Percentiles rank a stretch among this genome's conserved stretches.
Conservation (phyloP, 2,888 invertebrate genomes). For the Cosmia trapezina region DNA sequence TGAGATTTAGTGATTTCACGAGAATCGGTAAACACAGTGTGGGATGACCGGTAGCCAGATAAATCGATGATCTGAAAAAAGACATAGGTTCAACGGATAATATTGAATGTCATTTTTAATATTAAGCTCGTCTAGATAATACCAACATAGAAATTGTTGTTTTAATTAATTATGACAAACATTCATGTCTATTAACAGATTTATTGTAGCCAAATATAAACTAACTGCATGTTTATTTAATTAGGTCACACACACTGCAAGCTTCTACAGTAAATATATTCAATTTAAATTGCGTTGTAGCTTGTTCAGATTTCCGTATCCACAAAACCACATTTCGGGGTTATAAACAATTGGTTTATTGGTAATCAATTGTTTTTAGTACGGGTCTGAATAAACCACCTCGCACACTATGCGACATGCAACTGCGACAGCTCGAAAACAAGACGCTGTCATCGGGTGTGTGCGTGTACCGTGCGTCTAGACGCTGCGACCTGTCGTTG, state of each 20-base stretch:
- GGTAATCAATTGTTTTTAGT: constrained; percentile 29
- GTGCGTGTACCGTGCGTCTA: too few relatives aligned
- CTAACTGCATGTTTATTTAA: constrained; percentile 38
- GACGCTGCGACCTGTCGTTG: too few relatives aligned
- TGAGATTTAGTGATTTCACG: neutral
- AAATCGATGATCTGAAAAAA: neutral
- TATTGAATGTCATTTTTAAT: neutral
- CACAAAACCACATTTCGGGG: constrained; percentile 39
- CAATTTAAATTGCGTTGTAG: constrained; percentile 31
- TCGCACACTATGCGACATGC: too few relatives aligned
- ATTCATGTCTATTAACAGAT: constrained; percentile 7
- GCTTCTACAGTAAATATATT: constrained; percentile 20
- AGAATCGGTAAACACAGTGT: too few relatives aligned
- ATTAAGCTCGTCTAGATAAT: neutral
- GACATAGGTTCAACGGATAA: neutral
- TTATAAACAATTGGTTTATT: constrained; percentile 14
- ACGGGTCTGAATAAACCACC: neutral
- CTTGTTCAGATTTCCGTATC: constrained; percentile 30
- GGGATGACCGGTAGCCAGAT: neutral
- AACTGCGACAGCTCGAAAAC: too few relatives aligned
- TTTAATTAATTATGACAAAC: neutral
- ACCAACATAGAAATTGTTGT: neutral
- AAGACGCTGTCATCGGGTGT: too few relatives aligned
- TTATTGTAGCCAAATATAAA: constrained; percentile 9
- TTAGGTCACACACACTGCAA: constrained; percentile 4